phyloP scores from a whole-genome alignment of 2,113 vertebrate genomes.

The Burhinus oedicnemus region DNA sequence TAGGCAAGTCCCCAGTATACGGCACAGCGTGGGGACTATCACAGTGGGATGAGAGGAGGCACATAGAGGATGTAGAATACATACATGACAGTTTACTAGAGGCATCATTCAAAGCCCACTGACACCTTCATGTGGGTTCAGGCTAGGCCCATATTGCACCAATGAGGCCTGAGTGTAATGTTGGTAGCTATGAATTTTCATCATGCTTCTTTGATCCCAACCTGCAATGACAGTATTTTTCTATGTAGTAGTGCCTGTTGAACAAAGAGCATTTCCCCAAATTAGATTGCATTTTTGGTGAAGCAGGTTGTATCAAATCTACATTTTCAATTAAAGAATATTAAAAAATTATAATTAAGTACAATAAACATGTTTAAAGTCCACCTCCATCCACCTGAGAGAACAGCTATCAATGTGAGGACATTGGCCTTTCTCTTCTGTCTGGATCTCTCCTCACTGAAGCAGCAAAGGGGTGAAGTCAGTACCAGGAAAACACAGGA shows the following conservation, averaged over 20 bases:
- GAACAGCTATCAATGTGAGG: not conserved
- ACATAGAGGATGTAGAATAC: not conserved
- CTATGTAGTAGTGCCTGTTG: not conserved
- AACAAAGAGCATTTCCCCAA: not conserved
- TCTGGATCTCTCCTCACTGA: not conserved
- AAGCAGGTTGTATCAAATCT: not conserved
- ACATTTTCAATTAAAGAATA: slow-evolving; percentile 36
- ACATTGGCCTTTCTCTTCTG: fast-evolving
- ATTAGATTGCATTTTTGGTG: not conserved
- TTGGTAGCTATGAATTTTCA: not conserved
- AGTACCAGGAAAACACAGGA: not conserved
- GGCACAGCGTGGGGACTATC: too few species aligned
- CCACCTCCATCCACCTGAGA: not conserved
- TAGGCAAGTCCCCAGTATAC: fast-evolving
- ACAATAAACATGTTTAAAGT: slow-evolving; percentile 8
- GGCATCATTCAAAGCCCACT: not conserved
- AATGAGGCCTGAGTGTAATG: too few species aligned
- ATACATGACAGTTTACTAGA: not conserved
- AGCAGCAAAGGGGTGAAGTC: not conserved
- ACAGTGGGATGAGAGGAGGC: not conserved
- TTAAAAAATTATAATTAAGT: slow-evolving; percentile 32
- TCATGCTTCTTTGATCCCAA: not conserved
- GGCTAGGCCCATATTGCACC: not conserved
- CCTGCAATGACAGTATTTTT: not conserved
- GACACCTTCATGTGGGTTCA: not conserved